Evolutionary conservation across 1,140 invertebrate species (phyloP).

Genomic region (Drosophila azteca): DNA sequence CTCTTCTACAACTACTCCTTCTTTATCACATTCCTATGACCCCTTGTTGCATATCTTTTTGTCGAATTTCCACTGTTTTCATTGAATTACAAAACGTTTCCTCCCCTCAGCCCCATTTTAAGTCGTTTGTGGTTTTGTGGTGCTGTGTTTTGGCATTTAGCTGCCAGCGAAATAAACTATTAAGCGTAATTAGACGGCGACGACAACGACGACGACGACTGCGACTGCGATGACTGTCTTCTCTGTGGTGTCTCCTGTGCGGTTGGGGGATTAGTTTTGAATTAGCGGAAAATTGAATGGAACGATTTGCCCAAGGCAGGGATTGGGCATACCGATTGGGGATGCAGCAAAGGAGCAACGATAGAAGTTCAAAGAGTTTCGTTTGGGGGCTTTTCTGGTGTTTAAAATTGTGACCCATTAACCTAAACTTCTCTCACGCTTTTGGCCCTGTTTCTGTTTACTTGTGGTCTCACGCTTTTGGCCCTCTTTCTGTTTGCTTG

Average conservation of each 20-base stretch:
- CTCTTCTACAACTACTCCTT: background rate
- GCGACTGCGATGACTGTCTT: conserved; percentile 14
- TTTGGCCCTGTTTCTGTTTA: background rate
- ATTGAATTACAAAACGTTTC: conserved; percentile 54
- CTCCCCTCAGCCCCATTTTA: conserved; percentile 22
- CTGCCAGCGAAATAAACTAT: conserved; percentile 54
- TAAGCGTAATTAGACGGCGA: conserved; percentile 56
- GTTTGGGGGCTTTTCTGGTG: too few relatives aligned
- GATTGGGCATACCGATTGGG: background rate
- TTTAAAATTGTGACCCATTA: too few relatives aligned
- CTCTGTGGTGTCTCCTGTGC: conserved; percentile 14
- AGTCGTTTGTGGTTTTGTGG: conserved; percentile 53
- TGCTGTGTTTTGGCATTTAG: background rate
- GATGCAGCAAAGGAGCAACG: background rate
- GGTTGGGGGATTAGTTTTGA: conserved; percentile 28
- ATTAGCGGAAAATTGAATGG: conserved; percentile 67
- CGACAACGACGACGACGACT: background rate
- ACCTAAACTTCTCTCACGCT: too few relatives aligned
- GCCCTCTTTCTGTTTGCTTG: conserved; percentile 3
- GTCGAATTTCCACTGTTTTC: conserved; percentile 27
- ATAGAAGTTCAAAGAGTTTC: too few relatives aligned
- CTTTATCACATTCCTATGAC: background rate
- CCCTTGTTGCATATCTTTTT: conserved; percentile 29
- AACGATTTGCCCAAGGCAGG: conserved; percentile 10
- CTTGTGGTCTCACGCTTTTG: background rate